Percentiles rank a stretch among this genome's conserved stretches.
Conservation (phyloP, 2,113 vertebrate species). For the Ochotona princeps region DNA sequence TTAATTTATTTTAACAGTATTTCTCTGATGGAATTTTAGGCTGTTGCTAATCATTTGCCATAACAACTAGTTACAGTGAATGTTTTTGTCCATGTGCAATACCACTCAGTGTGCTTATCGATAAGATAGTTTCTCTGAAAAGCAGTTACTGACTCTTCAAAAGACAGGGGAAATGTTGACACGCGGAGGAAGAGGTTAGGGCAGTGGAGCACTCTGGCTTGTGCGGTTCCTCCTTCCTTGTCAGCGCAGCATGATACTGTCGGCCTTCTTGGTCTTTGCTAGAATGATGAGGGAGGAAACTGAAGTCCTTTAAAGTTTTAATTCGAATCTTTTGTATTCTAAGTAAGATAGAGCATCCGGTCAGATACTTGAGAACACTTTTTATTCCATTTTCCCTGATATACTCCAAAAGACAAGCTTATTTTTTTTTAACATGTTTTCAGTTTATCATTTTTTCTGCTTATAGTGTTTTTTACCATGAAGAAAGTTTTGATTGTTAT, state of each 20-base stretch:
- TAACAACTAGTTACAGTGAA: slow-evolving; percentile 71
- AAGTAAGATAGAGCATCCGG: neutral
- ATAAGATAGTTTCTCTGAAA: slow-evolving; percentile 66
- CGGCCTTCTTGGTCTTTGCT: slow-evolving; percentile 30
- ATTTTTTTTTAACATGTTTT: slow-evolving; percentile 27
- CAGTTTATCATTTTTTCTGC: slow-evolving; percentile 12
- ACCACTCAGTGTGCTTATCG: slow-evolving; percentile 50
- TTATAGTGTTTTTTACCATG: slow-evolving; percentile 5
- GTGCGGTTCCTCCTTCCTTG: neutral
- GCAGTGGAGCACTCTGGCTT: neutral
- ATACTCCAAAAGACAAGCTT: slow-evolving; percentile 20
- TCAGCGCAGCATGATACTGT: neutral
- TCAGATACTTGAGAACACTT: slow-evolving; percentile 1
- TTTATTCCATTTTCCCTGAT: slow-evolving; percentile 21
- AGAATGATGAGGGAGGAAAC: neutral
- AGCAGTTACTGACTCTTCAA: slow-evolving; percentile 44
- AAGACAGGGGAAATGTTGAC: slow-evolving; percentile 15
- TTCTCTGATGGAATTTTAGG: slow-evolving; percentile 69
- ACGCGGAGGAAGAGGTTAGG: slow-evolving; percentile 42
- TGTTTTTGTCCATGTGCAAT: slow-evolving; percentile 57
- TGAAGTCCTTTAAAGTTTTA: neutral
- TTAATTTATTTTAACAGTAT: slow-evolving; percentile 29
- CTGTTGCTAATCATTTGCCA: slow-evolving; percentile 74
- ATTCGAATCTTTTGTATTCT: slow-evolving; percentile 16
- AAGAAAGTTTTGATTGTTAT: slow-evolving; percentile 38